Evolutionary conservation across 1,140 invertebrate species (phyloP), one percentile per base, ranked within the genome.

Genomic region (Leptinotarsa undecemlineata): DNA sequence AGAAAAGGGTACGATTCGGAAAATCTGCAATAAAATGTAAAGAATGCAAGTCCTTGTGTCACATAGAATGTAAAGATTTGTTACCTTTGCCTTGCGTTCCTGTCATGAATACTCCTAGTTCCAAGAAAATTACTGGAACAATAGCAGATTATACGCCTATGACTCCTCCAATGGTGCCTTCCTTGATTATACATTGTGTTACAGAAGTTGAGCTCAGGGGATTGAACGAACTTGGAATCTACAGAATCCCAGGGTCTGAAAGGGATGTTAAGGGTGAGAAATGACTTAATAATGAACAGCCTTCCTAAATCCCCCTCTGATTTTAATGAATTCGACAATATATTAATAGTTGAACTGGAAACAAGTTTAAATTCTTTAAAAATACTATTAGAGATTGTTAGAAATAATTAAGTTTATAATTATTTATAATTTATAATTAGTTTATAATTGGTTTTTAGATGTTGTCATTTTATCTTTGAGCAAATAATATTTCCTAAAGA

Each of bases 151-250:
- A 92, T 83, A 91, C 93, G 0, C 95, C 96, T 15, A 86, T 87
- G 61, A 89, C 89, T 5, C 87, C 93, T 21, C 98, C 98, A 2
- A 96, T 97, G 93, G 92, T 99, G 62, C 98, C 97, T 8, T 93
- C 94, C 3, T 83, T 99, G 1, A 89, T 99, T 76, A 92, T 98
- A 61, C 96, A 98, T 84, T 99, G 97, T 84, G 90, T 98, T 8
- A 96, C 96, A 81, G 97, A 98, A 86, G 90, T 99, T 48, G 97
- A 99, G 88, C 87, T 90, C 3, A 86, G 95, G 42, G 96, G 93
- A 1, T 86, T 98, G 17, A 89, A 85, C 11, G 95, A 97, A 87
- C 90, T 94, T 42, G 98, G 97, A 3, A 86, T 99, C 1, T 99
- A 99, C 85, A 90, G 97, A 69, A 89, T 98, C 48, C 93, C 95